Evolutionary conservation across 2,797 vertebrate genomes (phyloP).

Genomic region (Cryptoblepharus egeriae): DNA sequence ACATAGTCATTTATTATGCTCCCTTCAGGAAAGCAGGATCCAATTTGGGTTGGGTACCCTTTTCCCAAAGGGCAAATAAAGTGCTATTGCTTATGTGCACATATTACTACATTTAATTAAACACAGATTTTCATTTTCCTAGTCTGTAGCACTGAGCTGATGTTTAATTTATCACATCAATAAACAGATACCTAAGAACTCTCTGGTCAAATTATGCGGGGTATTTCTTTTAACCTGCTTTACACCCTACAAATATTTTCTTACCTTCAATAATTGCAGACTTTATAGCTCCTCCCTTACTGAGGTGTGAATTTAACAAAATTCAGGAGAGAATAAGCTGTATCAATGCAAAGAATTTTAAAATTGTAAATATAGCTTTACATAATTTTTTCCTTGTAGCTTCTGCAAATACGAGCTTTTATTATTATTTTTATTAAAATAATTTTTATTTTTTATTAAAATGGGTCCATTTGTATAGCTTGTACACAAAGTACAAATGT

Average conservation of each 20-base stretch:
- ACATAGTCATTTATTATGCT: too few species aligned
- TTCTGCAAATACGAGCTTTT: conserved; percentile 4
- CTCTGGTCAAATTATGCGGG: neutral
- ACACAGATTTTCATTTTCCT: neutral
- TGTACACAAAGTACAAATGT: conserved; percentile 49
- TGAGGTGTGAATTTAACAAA: neutral
- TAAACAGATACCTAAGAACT: neutral
- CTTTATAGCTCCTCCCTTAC: neutral
- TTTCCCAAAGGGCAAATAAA: neutral
- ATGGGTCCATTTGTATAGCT: conserved; percentile 40
- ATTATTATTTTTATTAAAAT: too few species aligned
- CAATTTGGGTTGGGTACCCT: too few species aligned
- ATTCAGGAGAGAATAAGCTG: neutral
- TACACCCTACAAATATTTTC: neutral
- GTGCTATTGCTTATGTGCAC: neutral
- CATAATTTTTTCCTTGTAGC: conserved; percentile 29
- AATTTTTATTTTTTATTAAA: neutral
- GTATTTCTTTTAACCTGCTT: neutral
- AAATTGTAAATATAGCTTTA: conserved; percentile 38
- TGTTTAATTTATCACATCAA: too few species aligned
- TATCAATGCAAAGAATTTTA: neutral
- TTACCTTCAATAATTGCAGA: neutral
- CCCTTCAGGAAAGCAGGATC: too few species aligned
- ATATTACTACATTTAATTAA: neutral
- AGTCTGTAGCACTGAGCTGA: neutral